These are phyloP conservation scores for Pachyramphus minor DNA, from an alignment of 2,113 vertebrate species.

Conservation along the genomic window DNA sequence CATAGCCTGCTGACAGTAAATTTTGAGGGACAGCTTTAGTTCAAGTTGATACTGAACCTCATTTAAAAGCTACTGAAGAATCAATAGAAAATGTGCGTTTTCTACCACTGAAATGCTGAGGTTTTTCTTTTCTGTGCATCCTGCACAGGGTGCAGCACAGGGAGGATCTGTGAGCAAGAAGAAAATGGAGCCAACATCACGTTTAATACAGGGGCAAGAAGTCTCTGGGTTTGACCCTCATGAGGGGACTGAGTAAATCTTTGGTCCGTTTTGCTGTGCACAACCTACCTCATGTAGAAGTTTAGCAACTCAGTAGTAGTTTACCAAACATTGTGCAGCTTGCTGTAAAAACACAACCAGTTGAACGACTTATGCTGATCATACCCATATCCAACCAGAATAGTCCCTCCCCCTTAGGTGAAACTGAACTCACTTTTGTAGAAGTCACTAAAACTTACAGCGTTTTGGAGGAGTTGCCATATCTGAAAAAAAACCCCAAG, in stretches of 20 bases:
- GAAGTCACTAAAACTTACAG: not conserved
- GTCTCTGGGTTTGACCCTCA: not conserved
- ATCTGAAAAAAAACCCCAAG: rapidly evolving
- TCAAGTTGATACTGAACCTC: not conserved
- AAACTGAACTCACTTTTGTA: not conserved
- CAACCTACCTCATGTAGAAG: not conserved
- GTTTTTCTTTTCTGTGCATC: not conserved
- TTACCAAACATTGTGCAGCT: not conserved
- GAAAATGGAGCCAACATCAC: not conserved
- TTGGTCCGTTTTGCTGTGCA: not conserved
- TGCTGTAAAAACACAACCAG: not conserved
- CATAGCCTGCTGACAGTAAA: not conserved
- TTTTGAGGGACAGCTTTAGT: not conserved
- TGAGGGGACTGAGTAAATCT: not conserved
- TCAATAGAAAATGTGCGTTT: not conserved
- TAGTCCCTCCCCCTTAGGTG: not conserved
- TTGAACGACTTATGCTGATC: no score
- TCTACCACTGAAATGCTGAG: not conserved
- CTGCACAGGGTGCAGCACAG: rapidly evolving
- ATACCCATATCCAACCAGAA: not conserved
- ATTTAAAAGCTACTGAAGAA: not conserved
- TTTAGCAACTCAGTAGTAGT: not conserved
- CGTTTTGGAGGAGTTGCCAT: not conserved
- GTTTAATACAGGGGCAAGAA: rapidly evolving
- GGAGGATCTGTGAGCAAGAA: not conserved